Evolutionary conservation across 2,797 vertebrate species (phyloP).

Genomic region (Amniataba percoides): DNA sequence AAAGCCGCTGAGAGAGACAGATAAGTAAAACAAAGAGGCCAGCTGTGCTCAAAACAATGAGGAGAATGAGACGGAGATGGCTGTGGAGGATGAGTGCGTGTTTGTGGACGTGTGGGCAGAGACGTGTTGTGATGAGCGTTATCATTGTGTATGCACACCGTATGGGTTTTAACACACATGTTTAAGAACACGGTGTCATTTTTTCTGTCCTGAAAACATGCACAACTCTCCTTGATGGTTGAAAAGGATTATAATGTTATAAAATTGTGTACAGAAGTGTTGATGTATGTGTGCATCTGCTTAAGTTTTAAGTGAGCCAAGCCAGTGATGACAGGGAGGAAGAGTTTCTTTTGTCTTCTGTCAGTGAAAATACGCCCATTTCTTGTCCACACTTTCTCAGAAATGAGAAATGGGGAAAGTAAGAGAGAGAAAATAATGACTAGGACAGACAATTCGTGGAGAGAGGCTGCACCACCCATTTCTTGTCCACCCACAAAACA

Average conservation of each 20-base stretch:
- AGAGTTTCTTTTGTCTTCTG: background rate
- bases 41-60: constrained; percentile 81
- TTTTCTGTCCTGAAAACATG: constrained; percentile 3
- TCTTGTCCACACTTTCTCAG: constrained; percentile 11
- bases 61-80: constrained; percentile 52
- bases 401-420: constrained; percentile 7
- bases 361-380: constrained; percentile 1
- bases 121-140: constrained; percentile 37
- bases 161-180: constrained; percentile 22
- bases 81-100: constrained; percentile 52
- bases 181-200: constrained; percentile 26
- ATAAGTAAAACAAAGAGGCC: constrained; percentile 83
- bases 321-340: background rate
- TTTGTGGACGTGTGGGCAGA: constrained; percentile 49
- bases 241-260: background rate
- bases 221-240: background rate
- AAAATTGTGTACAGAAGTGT: background rate
- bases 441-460: constrained; percentile 57
- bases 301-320: constrained; percentile 1
- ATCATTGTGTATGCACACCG: constrained; percentile 1
- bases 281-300: background rate
- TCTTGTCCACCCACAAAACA: constrained; percentile 64
- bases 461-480: constrained; percentile 63
- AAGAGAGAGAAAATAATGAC: constrained; percentile 54
- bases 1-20: constrained; percentile 71